phyloP scores from a whole-genome alignment of 2,888 invertebrate species.

The Ephialtes manifestator region DNA sequence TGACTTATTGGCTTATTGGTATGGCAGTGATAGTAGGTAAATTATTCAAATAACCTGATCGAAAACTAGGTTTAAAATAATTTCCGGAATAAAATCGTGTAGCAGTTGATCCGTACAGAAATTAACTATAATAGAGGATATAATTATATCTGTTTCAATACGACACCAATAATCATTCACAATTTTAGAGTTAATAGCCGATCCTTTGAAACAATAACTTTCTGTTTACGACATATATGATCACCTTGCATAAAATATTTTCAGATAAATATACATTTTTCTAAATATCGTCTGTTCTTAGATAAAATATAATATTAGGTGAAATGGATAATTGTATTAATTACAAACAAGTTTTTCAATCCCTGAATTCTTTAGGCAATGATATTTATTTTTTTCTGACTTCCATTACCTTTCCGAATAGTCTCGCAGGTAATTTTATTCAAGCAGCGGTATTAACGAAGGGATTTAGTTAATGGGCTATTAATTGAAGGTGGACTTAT shows the following conservation, averaged over 20 bases:
- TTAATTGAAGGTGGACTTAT: conserved; percentile 18
- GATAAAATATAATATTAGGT: not conserved
- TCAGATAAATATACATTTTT: not conserved
- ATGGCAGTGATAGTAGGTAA: too few relatives aligned
- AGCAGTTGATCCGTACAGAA: too few relatives aligned
- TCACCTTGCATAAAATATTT: not conserved
- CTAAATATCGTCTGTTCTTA: not conserved
- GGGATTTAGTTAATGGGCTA: conserved; percentile 33
- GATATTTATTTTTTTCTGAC: not conserved
- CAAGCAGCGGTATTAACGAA: not conserved
- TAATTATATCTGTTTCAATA: too few relatives aligned
- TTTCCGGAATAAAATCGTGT: too few relatives aligned
- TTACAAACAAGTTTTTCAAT: not conserved
- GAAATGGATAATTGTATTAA: not conserved
- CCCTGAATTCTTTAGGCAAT: not conserved
- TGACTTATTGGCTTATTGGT: too few relatives aligned
- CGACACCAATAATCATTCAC: too few relatives aligned
- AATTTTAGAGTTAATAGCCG: too few relatives aligned
- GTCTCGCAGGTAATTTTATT: not conserved
- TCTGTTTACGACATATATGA: not conserved
- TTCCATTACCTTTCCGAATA: not conserved
- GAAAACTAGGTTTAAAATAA: too few relatives aligned
- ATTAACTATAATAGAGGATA: too few relatives aligned
- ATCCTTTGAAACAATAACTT: not conserved
- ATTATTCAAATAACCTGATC: too few relatives aligned